These are phyloP conservation scores for Myrmecobius fasciatus DNA, from an alignment of 2,113 vertebrate species.

Conservation along the genomic window DNA sequence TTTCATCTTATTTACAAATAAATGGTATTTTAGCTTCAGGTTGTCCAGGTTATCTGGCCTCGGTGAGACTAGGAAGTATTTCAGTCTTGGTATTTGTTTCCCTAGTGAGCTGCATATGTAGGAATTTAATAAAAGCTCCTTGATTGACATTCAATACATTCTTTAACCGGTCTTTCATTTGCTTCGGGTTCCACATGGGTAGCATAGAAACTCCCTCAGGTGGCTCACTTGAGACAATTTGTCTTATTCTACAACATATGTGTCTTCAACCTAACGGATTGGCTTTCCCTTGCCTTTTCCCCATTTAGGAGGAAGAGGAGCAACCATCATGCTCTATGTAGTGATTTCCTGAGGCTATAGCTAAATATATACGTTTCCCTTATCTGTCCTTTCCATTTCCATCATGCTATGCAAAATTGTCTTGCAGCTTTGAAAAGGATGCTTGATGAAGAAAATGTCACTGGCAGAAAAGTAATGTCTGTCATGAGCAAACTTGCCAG, in stretches of 20 bases:
- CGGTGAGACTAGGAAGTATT: neutral
- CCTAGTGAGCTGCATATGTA: neutral
- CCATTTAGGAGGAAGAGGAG: neutral
- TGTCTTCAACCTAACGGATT: neutral
- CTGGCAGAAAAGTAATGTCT: neutral
- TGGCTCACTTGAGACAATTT: neutral
- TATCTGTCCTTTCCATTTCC: neutral
- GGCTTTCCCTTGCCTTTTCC: neutral
- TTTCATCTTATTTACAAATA: neutral
- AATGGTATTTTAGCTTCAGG: neutral
- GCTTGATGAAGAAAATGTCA: slow-evolving; percentile 11
- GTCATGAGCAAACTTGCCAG: accelerated
- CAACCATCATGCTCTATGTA: neutral
- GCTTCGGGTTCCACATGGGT: neutral
- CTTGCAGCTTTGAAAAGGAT: neutral
- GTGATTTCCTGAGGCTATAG: neutral
- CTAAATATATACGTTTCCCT: neutral
- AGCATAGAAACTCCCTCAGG: neutral
- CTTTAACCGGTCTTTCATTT: neutral
- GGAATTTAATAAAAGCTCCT: neutral
- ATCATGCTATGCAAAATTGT: neutral
- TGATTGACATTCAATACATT: neutral
- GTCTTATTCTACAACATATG: neutral
- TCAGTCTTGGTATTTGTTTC: neutral
- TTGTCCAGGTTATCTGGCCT: neutral